Conservation (phyloP, 92 coral and sea anemone genomes). For the Siderastrea siderea region DNA sequence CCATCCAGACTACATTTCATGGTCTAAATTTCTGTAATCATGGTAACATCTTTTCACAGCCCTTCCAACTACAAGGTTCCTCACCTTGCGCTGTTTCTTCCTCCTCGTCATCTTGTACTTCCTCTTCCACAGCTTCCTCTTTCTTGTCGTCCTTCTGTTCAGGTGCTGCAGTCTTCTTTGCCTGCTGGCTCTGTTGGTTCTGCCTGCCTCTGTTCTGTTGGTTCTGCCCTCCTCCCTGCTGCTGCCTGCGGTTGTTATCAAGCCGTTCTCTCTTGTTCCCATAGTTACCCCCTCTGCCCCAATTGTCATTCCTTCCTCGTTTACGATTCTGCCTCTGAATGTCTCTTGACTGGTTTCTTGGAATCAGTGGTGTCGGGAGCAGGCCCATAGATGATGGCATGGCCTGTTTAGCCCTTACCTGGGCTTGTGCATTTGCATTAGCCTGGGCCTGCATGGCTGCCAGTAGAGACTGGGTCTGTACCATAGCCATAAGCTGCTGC, state of each 20-base stretch:
- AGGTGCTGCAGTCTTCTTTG: conserved; percentile 26
- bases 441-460: conserved; percentile 98
- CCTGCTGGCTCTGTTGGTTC: conserved; percentile 40
- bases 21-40: too few species aligned
- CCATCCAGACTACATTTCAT: too few species aligned
- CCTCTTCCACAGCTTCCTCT: conserved; percentile 20
- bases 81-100: conserved; percentile 7
- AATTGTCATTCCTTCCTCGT: conserved; percentile 62
- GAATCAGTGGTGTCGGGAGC: conserved; percentile 41
- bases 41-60: too few species aligned
- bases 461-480: conserved; percentile 94
- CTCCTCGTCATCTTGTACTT: conserved; percentile 21
- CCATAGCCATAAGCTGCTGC: conserved; percentile 97
- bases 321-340: conserved; percentile 75
- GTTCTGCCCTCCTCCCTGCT: conserved; percentile 52
- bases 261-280: conserved; percentile 44
- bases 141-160: conserved; percentile 25
- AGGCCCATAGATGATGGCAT: conserved; percentile 53
- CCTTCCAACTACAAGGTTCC: not conserved
- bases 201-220: conserved; percentile 43
- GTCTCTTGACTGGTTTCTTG: conserved; percentile 68
- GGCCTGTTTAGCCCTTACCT: conserved; percentile 56
- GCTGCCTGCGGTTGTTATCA: conserved; percentile 50
- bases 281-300: conserved; percentile 46
- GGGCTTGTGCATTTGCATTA: conserved; percentile 66